Conservation (phyloP, 1,140 invertebrate genomes). For the Mizuhopecten yessoensis region DNA sequence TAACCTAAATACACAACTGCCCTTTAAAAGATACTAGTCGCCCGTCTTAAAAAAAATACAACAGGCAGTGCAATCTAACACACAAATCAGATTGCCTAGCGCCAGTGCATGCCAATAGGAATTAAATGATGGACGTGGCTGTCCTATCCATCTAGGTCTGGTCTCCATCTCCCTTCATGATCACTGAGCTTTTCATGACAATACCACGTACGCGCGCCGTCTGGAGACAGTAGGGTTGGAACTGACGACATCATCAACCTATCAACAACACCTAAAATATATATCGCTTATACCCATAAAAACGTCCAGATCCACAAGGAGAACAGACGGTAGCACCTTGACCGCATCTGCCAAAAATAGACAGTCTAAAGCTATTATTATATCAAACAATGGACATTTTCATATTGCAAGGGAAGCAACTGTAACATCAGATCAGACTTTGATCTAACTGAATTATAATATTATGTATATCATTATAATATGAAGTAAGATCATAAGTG, state of each 20-base stretch:
- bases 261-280: background rate
- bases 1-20: background rate
- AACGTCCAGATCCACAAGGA: background rate
- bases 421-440: background rate
- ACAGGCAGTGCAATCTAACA: background rate
- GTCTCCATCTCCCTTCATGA: background rate
- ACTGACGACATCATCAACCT: background rate
- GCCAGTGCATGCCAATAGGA: conserved; percentile 8
- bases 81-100: conserved; percentile 5
- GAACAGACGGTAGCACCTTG: background rate
- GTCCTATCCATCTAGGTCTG: background rate
- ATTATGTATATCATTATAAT: too few relatives aligned
- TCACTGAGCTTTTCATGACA: background rate
- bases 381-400: background rate
- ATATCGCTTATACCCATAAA: background rate
- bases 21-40: background rate
- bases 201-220: background rate
- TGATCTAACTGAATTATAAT: too few relatives aligned
- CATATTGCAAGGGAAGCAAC: background rate
- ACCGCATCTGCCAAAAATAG: background rate
- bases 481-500: too few relatives aligned
- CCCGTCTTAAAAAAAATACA: background rate
- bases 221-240: background rate
- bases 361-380: background rate
- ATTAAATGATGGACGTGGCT: background rate